These are phyloP conservation scores for Lanistes nyassanus DNA, from an alignment of 1,140 invertebrate genomes.

Conservation along the genomic window DNA sequence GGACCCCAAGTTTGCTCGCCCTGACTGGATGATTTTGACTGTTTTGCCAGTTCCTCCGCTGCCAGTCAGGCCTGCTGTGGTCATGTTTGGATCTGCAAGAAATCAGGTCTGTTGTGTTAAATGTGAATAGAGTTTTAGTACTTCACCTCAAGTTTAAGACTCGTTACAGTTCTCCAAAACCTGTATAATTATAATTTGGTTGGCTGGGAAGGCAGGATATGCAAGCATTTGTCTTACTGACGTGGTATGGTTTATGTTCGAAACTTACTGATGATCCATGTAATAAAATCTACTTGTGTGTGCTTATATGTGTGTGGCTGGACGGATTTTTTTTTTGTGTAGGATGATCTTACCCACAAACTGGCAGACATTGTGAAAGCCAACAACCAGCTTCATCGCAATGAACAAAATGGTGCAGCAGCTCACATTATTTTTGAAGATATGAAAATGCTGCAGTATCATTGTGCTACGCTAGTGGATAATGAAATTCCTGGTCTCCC, in stretches of 20 bases:
- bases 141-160: too few relatives aligned
- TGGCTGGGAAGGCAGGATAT: too few relatives aligned
- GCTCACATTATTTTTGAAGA: constrained; percentile 97
- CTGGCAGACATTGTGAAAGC: constrained; percentile 98
- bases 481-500: constrained; percentile 99
- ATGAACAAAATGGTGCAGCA: constrained; percentile 95
- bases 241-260: too few relatives aligned
- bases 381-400: constrained; percentile 94
- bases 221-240: too few relatives aligned
- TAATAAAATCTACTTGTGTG: too few relatives aligned
- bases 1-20: constrained; percentile 94
- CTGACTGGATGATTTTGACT: constrained; percentile 99
- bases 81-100: constrained; percentile 98
- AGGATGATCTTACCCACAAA: constrained; percentile 99
- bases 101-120: constrained; percentile 75
- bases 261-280: too few relatives aligned
- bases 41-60: constrained; percentile 97
- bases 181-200: too few relatives aligned
- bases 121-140: too few relatives aligned
- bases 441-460: constrained; percentile 98
- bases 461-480: constrained; percentile 97
- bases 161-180: too few relatives aligned
- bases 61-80: constrained; percentile 91
- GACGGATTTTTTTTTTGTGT: constrained; percentile 52
- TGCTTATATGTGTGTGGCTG: too few relatives aligned